Percentiles rank a stretch among this genome's conserved stretches.
These are phyloP conservation scores for Epizoanthus scotinus DNA, from an alignment of 92 coral and sea anemone genomes.

Conservation along the genomic window DNA sequence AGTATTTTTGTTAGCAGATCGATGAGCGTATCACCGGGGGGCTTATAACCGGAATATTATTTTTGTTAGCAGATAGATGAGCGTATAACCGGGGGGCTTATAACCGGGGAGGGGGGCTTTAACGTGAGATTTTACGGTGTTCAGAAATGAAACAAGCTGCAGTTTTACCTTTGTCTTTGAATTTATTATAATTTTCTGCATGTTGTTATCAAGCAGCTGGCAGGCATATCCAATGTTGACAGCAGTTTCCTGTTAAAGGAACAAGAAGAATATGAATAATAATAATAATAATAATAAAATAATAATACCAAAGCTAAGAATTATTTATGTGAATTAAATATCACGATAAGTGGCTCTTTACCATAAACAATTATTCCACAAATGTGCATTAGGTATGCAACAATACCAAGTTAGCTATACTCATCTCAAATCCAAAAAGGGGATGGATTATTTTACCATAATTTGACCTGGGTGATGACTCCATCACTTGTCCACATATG, in stretches of 20 bases:
- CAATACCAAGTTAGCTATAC: no score
- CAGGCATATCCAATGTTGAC: constrained; percentile 88
- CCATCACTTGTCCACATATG: no score
- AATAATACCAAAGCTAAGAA: no score
- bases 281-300: not conserved
- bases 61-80: no score
- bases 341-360: not conserved
- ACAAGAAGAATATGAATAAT: not conserved
- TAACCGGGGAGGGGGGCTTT: no score
- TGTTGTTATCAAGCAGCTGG: constrained; percentile 75
- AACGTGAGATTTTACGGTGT: no score
- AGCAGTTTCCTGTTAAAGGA: constrained; percentile 86
- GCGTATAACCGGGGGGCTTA: no score
- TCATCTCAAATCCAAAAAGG: not conserved
- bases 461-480: no score
- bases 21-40: no score
- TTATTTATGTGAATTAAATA: no score
- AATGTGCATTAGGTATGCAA: not conserved
- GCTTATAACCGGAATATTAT: no score
- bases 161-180: constrained; percentile 79
- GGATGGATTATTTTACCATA: not conserved
- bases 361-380: not conserved
- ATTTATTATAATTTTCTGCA: constrained; percentile 86
- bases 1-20: no score
- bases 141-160: not conserved